Evolutionary conservation across 2,888 invertebrate genomes (phyloP).

Genomic region (Andrena marginata): DNA sequence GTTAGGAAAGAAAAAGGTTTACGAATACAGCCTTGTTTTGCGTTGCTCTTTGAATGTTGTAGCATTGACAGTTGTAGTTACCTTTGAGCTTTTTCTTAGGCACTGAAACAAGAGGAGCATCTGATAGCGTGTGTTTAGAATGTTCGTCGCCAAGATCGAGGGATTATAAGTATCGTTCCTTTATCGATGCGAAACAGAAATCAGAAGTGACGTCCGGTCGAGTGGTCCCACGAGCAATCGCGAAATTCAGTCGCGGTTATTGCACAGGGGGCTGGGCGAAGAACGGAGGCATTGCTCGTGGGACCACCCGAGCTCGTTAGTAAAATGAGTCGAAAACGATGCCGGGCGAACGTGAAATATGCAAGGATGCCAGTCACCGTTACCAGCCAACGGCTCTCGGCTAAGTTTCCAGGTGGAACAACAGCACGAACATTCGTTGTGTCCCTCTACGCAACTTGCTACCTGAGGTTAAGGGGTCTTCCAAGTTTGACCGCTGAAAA

Average conservation of each 20-base stretch:
- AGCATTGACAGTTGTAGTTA: conserved; percentile 82
- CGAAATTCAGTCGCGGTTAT: too few relatives aligned
- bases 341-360: conserved; percentile 38
- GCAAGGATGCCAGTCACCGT: not conserved
- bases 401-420: too few relatives aligned
- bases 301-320: conserved; percentile 23
- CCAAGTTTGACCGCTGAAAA: too few relatives aligned
- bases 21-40: conserved; percentile 67
- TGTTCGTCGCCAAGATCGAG: conserved; percentile 81
- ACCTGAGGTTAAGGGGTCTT: too few relatives aligned
- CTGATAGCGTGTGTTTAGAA: conserved; percentile 85
- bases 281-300: not conserved
- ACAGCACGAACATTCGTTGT: too few relatives aligned
- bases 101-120: conserved; percentile 91
- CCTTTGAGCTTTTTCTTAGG: conserved; percentile 92
- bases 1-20: conserved; percentile 54
- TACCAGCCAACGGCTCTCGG: too few relatives aligned
- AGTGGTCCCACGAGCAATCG: conserved; percentile 15
- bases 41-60: conserved; percentile 62
- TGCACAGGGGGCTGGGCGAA: not conserved
- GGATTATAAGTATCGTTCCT: conserved; percentile 57
- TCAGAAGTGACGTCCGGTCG: conserved; percentile 18
- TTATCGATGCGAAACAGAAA: conserved; percentile 43
- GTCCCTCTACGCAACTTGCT: too few relatives aligned
- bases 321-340: conserved; percentile 35